These are phyloP conservation scores for Nycteola revayana DNA, from an alignment of 2,888 invertebrate genomes.

Conservation along the genomic window DNA sequence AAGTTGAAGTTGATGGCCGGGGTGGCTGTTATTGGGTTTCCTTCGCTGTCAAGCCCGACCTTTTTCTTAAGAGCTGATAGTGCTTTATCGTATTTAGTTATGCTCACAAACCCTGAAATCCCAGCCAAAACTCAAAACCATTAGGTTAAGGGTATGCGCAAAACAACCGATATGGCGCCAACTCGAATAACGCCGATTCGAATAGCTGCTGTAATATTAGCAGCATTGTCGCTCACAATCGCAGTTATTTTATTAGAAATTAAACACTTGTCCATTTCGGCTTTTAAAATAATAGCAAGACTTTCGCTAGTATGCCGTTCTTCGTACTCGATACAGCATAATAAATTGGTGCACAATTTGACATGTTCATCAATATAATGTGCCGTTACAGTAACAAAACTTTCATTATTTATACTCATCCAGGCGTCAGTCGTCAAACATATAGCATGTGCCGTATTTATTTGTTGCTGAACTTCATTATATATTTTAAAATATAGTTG, in stretches of 20 bases:
- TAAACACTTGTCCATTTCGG: not conserved
- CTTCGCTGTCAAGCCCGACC: too few species aligned
- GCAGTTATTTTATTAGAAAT: conserved; percentile 1
- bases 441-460: not conserved
- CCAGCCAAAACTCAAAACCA: too few species aligned
- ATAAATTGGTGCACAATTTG: not conserved
- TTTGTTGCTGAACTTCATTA: not conserved
- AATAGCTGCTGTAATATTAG: conserved; percentile 1
- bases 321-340: conserved; percentile 6
- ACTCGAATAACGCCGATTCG: not conserved
- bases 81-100: too few species aligned
- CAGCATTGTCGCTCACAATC: conserved; percentile 1
- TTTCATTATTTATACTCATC: not conserved
- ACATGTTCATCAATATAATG: conserved; percentile 1
- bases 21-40: too few species aligned
- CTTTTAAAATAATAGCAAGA: not conserved
- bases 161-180: conserved; percentile 14
- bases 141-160: conserved; percentile 14
- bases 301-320: conserved; percentile 8
- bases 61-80: too few species aligned
- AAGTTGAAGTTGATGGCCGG: not conserved
- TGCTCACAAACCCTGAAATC: too few species aligned
- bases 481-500: not conserved
- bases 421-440: too few species aligned
- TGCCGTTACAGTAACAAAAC: conserved; percentile 10